These are phyloP conservation scores for Emmelina monodactyla DNA, from an alignment of 2,888 invertebrate species.

Conservation along the genomic window DNA sequence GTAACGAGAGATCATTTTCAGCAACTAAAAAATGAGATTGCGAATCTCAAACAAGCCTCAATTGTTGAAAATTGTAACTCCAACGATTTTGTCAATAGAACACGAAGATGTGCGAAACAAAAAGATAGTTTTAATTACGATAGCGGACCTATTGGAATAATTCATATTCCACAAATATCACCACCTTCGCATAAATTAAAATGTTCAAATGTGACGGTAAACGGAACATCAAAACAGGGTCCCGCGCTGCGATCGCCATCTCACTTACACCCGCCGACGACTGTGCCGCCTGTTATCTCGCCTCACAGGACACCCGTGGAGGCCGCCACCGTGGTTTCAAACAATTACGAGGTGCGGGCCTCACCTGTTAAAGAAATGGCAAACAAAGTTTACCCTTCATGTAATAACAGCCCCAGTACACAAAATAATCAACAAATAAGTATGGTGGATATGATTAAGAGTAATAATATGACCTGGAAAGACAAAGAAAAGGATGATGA, in stretches of 20 bases:
- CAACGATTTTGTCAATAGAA: neutral
- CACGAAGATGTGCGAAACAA: neutral
- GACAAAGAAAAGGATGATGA: constrained; percentile 3
- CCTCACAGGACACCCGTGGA: neutral
- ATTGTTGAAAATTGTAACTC: constrained; percentile 1
- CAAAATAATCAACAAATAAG: neutral
- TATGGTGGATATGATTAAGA: neutral
- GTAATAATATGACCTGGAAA: neutral
- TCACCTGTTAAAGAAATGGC: neutral
- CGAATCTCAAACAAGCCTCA: constrained; percentile 1
- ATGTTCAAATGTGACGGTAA: no score
- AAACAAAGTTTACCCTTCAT: no score
- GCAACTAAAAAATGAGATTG: neutral
- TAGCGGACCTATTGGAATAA: constrained; percentile 3
- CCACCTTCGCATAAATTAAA: no score
- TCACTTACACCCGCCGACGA: neutral
- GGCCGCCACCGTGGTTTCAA: neutral
- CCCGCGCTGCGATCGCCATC: neutral
- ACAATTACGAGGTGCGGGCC: neutral
- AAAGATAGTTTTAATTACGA: neutral
- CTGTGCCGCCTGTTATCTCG: neutral
- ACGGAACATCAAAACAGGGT: no score
- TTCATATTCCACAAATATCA: constrained; percentile 3
- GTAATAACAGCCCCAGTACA: neutral
- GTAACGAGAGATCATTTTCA: constrained; percentile 1